Evolutionary conservation across 2,113 vertebrate genomes (phyloP).

Genomic region (Tragulus kanchil): DNA sequence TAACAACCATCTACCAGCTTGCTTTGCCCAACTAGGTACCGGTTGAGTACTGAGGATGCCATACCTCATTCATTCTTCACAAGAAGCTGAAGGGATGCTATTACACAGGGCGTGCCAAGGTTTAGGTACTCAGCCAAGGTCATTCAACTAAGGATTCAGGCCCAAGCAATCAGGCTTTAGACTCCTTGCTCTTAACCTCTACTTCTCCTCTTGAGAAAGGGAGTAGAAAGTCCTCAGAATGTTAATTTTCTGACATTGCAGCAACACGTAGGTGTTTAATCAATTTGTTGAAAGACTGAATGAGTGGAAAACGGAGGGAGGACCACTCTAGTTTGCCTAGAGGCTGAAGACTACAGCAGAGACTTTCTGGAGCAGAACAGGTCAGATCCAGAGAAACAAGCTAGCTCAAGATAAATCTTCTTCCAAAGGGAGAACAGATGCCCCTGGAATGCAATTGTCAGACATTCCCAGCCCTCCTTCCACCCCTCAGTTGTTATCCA

Average conservation of each 20-base stretch:
- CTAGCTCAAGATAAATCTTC: background rate
- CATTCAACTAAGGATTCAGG: background rate
- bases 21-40: background rate
- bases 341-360: background rate
- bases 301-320: background rate
- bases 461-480: background rate
- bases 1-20: background rate
- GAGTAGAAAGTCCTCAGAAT: background rate
- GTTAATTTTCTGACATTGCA: background rate
- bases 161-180: background rate
- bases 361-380: background rate
- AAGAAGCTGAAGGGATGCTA: background rate
- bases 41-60: background rate
- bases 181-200: background rate
- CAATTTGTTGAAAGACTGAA: conserved; percentile 25
- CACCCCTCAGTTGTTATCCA: background rate
- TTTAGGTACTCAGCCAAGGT: background rate
- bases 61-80: background rate
- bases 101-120: background rate
- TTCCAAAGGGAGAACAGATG: background rate
- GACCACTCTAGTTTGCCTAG: background rate
- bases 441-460: background rate
- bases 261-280: background rate
- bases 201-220: background rate
- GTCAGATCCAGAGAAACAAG: background rate